Conservation (phyloP, 2,888 invertebrate genomes). For the Antheraea yamamai region DNA sequence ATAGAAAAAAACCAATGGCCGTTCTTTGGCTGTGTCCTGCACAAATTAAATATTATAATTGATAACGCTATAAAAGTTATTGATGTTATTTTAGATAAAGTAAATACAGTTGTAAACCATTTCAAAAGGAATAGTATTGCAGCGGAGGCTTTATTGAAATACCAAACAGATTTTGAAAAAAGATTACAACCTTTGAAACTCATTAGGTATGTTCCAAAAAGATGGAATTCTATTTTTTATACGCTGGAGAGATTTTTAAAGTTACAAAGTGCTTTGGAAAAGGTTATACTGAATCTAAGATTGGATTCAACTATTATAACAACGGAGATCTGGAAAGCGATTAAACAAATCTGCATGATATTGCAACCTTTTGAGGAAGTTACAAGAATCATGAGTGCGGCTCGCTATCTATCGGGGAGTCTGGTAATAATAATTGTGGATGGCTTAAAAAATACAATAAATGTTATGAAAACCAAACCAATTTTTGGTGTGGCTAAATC, state of each 20-base stretch:
- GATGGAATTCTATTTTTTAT: constrained; percentile 29
- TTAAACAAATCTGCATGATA: constrained; percentile 26
- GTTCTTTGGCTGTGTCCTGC: constrained; percentile 17
- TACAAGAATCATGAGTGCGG: constrained; percentile 22
- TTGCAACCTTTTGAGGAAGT: constrained; percentile 29
- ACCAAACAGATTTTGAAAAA: constrained; percentile 20
- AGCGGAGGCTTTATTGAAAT: constrained; percentile 21
- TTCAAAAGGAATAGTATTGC: constrained; percentile 24
- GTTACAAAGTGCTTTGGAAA: constrained; percentile 23
- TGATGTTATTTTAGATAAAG: constrained; percentile 25
- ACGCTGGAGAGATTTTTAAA: constrained; percentile 28
- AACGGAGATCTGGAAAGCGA: constrained; percentile 23
- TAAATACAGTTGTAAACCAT: constrained; percentile 25
- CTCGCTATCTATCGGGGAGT: constrained; percentile 13
- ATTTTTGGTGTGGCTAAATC: constrained; percentile 9
- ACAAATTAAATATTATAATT: constrained; percentile 15
- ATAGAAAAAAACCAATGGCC: constrained; percentile 12
- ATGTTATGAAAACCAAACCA: constrained; percentile 14
- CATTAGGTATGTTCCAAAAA: constrained; percentile 23
- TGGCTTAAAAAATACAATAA: constrained; percentile 28
- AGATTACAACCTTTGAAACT: constrained; percentile 7
- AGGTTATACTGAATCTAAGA: constrained; percentile 21
- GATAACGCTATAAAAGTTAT: constrained; percentile 18
- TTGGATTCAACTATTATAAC: constrained; percentile 26
- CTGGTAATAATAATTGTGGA: constrained; percentile 24